phyloP scores from a whole-genome alignment of 2,888 invertebrate genomes.

The Hipparchia semele region DNA sequence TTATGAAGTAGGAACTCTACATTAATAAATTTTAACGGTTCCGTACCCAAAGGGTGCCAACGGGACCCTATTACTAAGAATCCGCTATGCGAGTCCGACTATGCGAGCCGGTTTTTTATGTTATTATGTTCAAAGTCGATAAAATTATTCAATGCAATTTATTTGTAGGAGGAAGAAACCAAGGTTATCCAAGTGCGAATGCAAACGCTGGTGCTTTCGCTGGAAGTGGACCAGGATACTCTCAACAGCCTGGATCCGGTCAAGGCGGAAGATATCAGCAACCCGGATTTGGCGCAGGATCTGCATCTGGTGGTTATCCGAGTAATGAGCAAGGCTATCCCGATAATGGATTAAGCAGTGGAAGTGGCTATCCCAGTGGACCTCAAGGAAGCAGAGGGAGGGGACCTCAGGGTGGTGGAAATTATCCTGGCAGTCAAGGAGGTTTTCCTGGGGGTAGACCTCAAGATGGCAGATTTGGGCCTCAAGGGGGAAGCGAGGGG shows the following conservation, averaged over 20 bases:
- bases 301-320: conserved; percentile 43
- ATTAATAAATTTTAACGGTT: too few relatives aligned
- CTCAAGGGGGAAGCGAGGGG: conserved; percentile 52
- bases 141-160: conserved; percentile 5
- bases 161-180: conserved; percentile 45
- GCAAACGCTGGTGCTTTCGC: conserved; percentile 46
- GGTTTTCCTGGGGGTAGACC: conserved; percentile 36
- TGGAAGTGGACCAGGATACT: conserved; percentile 45
- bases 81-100: too few relatives aligned
- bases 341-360: conserved; percentile 30
- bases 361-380: conserved; percentile 49
- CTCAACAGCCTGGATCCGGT: conserved; percentile 35
- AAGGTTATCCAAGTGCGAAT: conserved; percentile 52
- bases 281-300: conserved; percentile 31
- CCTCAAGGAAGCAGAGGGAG: conserved; percentile 37
- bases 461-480: conserved; percentile 26
- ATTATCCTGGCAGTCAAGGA: conserved; percentile 26
- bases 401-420: conserved; percentile 35
- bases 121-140: too few relatives aligned
- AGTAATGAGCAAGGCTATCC: conserved; percentile 43
- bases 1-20: too few relatives aligned
- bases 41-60: too few relatives aligned
- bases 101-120: too few relatives aligned
- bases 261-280: conserved; percentile 40
- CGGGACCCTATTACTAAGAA: too few relatives aligned